Percentiles rank a stretch among this genome's conserved stretches.
Evolutionary conservation across 2,113 vertebrate species (phyloP).

Genomic region (Bothrops jararaca): DNA sequence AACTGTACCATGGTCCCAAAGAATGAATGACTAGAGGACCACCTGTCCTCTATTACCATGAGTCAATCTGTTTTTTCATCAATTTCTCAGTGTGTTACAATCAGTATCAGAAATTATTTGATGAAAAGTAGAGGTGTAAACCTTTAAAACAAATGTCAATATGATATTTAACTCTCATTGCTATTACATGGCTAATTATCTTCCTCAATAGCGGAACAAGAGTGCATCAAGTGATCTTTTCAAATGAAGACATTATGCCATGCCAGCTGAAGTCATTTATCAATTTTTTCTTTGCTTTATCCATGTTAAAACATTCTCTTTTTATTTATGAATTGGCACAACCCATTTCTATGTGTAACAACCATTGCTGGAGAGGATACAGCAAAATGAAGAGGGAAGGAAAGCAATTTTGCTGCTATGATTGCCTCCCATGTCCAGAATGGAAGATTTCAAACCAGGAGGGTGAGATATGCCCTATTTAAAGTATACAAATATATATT

Average conservation of each 20-base stretch:
- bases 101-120: background rate
- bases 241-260: too few species aligned
- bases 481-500: background rate
- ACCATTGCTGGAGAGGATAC: background rate
- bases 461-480: background rate
- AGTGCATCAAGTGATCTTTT: background rate
- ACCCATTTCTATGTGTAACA: background rate
- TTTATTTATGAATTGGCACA: background rate
- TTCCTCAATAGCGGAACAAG: background rate
- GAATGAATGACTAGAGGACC: background rate
- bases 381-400: background rate
- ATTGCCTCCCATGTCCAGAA: background rate
- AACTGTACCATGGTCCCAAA: background rate
- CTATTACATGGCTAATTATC: background rate
- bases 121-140: background rate
- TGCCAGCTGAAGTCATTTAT: background rate
- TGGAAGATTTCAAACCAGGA: background rate
- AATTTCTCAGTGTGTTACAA: background rate
- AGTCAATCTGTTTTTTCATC: background rate
- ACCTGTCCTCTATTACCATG: background rate
- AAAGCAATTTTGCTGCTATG: background rate
- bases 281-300: background rate
- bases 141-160: background rate
- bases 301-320: background rate
- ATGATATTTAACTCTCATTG: background rate